Evolutionary conservation across 2,797 vertebrate species (phyloP), one percentile per base, ranked within the genome.

Genomic region (Helarctos malayanus): DNA sequence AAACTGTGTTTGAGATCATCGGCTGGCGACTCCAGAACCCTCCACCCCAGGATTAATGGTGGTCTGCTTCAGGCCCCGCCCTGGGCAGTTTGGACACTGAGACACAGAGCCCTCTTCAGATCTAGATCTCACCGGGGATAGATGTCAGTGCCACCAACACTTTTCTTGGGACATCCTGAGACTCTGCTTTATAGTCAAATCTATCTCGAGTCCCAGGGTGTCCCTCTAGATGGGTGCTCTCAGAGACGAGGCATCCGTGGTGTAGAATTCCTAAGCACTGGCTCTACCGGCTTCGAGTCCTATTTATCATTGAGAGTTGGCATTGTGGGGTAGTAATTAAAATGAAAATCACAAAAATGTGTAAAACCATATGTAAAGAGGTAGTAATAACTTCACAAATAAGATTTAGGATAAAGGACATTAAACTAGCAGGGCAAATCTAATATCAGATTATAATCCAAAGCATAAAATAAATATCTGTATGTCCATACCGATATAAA

Each of bases 381-480:
- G 81, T 41, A 78, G 25, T 23, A 91, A 25, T 12, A 25, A 45
- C 63, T 92, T 93, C 65, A 57, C 61, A 94, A 89, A 27, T 49
- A 61, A 79, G 19, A 81, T 14, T 78, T 71, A 85, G 45, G 29
- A 79, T n/a, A 69, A 78, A 63, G 11, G 57, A 59, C 54, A 63
- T 59, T 45, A 85, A 89, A 89, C 89, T 15, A 91, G 73, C 61
- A 88, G 25, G 52, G 47, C 56, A 88, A 68, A 71, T 18, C 61
- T 29, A 52, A 5, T 21, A 47, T 1, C 68, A 8, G 41, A 59
- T 85, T 79, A 57, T 23, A 59, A 78, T 6, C 41, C 80, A 45
- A 79, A 96, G 69, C 57, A 47, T 52, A 75, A 85, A 89, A 38
- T 81, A 90, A 91, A 89, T n/a, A 84, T 9, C 65, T 68, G 4